Evolutionary conservation across 2,113 vertebrate species (phyloP).

Genomic region (cat (Felis catus)): DNA sequence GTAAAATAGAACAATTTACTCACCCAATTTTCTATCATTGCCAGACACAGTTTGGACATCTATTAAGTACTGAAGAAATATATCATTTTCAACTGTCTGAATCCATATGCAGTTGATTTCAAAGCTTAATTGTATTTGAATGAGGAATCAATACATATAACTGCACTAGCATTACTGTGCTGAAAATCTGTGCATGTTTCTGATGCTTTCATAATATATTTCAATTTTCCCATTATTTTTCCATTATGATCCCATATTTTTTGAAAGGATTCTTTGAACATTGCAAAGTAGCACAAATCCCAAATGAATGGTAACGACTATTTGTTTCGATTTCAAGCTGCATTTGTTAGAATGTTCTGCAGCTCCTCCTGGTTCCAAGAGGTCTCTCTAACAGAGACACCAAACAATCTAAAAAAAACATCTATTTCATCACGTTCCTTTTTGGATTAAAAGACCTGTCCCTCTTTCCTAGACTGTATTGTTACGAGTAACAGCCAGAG

Average conservation of each 20-base stretch:
- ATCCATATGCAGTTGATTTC: conserved; percentile 70
- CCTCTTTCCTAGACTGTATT: neutral
- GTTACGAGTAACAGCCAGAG: neutral
- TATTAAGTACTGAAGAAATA: conserved; percentile 65
- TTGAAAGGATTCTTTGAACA: conserved; percentile 66
- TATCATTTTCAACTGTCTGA: conserved; percentile 73
- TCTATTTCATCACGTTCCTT: neutral
- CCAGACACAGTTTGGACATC: conserved; percentile 48
- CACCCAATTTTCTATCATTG: conserved; percentile 44
- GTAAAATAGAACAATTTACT: conserved; percentile 50
- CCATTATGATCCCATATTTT: conserved; percentile 73
- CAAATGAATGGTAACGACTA: conserved; percentile 51
- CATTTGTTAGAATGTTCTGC: neutral
- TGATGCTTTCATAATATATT: conserved; percentile 66
- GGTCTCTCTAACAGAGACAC: neutral
- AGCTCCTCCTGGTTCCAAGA: conserved; percentile 3
- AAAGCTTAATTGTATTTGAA: conserved; percentile 75
- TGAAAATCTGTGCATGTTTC: conserved; percentile 52
- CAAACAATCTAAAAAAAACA: neutral
- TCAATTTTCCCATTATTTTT: conserved; percentile 76
- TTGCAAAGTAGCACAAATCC: conserved; percentile 44
- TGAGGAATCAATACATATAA: conserved; percentile 74
- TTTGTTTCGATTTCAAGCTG: conserved; percentile 54
- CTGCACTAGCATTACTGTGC: conserved; percentile 48
- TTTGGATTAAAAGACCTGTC: neutral